phyloP scores from a whole-genome alignment of 92 coral and sea anemone genomes.

The Paramuricea clavata region DNA sequence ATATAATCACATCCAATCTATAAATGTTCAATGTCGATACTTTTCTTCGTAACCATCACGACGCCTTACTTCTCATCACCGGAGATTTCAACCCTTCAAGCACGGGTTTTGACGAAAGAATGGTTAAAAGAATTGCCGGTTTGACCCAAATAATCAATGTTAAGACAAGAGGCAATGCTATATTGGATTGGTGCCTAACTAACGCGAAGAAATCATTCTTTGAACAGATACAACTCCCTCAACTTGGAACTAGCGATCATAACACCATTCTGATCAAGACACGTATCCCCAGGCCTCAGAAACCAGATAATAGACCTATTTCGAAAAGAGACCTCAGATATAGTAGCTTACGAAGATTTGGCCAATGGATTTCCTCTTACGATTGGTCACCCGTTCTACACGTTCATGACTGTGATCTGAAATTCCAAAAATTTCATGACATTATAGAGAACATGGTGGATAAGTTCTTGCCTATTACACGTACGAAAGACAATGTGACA shows the following conservation, averaged over 20 bases:
- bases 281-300: not conserved
- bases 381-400: no score
- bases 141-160: conserved; percentile 25
- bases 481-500: not conserved
- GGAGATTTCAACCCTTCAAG: no score
- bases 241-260: conserved; percentile 52
- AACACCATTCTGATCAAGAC: conserved; percentile 41
- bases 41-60: no score
- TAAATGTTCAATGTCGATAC: no score
- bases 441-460: not conserved
- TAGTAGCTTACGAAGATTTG: no score
- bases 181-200: conserved; percentile 50
- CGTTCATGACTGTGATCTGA: no score
- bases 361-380: no score
- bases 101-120: no score
- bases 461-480: not conserved
- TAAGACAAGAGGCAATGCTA: conserved; percentile 15
- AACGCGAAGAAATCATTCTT: conserved; percentile 38
- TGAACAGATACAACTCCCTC: conserved; percentile 35
- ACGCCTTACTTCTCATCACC: no score
- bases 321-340: conserved; percentile 4
- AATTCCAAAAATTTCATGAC: not conserved
- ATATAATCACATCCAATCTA: no score
- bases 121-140: not conserved
- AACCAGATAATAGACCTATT: not conserved